phyloP scores from a whole-genome alignment of 2,888 invertebrate genomes.

The Lucinisca nassula region DNA sequence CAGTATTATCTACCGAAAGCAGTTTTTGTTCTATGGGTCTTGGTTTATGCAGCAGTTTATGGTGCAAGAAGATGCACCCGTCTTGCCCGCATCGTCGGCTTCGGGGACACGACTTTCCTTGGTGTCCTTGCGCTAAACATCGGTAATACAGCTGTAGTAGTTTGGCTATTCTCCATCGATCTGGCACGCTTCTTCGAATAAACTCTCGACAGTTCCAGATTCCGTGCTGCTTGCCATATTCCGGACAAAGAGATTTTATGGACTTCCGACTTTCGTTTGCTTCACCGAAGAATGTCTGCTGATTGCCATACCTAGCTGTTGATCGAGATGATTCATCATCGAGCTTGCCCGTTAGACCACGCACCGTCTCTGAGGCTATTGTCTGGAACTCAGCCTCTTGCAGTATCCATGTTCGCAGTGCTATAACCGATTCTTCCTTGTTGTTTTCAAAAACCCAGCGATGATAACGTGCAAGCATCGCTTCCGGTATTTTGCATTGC shows the following conservation, averaged over 20 bases:
- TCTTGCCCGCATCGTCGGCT: too few species aligned
- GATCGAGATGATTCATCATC: background rate
- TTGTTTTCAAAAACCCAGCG: constrained; percentile 37
- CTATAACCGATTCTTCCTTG: constrained; percentile 27
- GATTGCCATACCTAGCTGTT: background rate
- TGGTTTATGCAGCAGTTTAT: too few species aligned
- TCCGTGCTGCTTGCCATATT: background rate
- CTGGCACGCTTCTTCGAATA: background rate
- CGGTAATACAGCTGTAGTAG: background rate
- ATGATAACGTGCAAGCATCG: constrained; percentile 38
- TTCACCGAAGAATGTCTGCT: background rate
- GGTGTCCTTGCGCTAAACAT: background rate
- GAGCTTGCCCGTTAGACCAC: background rate
- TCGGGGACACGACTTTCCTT: too few species aligned
- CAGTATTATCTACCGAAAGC: too few species aligned
- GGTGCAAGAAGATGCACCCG: too few species aligned
- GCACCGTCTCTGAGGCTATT: background rate
- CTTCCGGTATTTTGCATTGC: constrained; percentile 42
- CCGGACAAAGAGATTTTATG: too few species aligned
- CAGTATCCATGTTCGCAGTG: constrained; percentile 8
- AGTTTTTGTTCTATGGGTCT: too few species aligned
- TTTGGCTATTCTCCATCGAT: background rate
- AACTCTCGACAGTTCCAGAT: background rate
- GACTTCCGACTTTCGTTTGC: too few species aligned
- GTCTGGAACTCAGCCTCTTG: background rate